Base-by-base conservation (phyloP, 2,888 invertebrate species). In the Sminthurinus aureus region DNA sequence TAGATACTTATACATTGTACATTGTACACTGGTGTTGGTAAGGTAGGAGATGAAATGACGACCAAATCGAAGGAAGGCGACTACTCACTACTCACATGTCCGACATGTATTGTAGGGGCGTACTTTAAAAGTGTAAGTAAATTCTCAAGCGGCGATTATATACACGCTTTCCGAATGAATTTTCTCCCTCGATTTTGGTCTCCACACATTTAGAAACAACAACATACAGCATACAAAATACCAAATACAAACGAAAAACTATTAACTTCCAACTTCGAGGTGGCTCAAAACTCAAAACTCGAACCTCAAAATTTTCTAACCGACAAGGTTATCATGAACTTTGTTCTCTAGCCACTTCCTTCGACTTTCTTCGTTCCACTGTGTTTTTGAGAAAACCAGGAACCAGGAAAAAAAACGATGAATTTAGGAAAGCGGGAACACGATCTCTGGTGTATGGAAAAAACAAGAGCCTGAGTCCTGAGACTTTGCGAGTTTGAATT, bases 81-180 rank as follows among this genome's bases (percentile, higher is more conserved):
- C 58, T 58, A 58, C 58, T 58, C 38, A 58, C 58, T 58, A 76
- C 51, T 52, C 58, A 22, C 12, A 76, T 50, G 52, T 76, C 76
- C n/a, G 58, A 76, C 38, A 38, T 38, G 38, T 58, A 76, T 76
- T 76, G 18, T 13, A 78, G 64, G 78, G 78, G 78, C 78, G 78
- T 78, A 66, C 66, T 78, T 78, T 11, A 66, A 78, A 78, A 78
- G 26, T 67, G 78, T 78, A 80, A 80, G 80, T 80, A 80, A 71
- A 80, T 80, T 80, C n/a, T 80, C 71, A 80, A 73, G 73, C 22
- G 71, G 79, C 51, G 51, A 80, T 80, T 80, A 80, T 80, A 71
- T 73, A 80, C 80, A 80, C 80, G 80, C 80, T 80, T 80, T 71
- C 66, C 12, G 58, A 58, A 58, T 58, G 58, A 58, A 6, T 58